A percentile compares a stretch with the other conserved stretches of the same genome.
Conservation (phyloP, 2,797 vertebrate species). For the Rhyacichthys aspro region DNA sequence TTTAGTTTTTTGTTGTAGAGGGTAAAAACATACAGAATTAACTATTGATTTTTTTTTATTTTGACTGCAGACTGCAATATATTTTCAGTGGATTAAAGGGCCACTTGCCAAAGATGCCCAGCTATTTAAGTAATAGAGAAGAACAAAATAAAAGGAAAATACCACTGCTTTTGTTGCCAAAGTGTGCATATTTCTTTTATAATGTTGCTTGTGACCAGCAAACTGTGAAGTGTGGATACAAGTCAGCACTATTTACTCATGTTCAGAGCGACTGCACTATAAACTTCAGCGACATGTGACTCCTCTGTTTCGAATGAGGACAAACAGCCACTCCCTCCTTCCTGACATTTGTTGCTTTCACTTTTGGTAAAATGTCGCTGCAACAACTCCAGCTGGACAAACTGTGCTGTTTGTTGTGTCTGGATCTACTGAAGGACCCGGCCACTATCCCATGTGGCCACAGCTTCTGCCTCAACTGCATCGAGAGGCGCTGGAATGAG, state of each 20-base stretch:
- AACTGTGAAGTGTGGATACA: no score
- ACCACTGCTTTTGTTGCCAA: no score
- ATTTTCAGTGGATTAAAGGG: no score
- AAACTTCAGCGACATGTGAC: not conserved
- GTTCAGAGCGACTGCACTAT: not conserved
- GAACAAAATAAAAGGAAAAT: no score
- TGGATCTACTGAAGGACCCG: slow-evolving; percentile 15
- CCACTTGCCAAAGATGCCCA: no score
- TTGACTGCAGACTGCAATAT: no score
- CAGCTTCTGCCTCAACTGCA: slow-evolving; percentile 21
- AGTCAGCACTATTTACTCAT: not conserved
- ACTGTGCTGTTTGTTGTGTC: slow-evolving; percentile 14
- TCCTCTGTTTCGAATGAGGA: not conserved
- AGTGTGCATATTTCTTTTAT: no score
- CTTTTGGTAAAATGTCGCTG: slow-evolving; percentile 14
- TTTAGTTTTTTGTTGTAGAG: no score
- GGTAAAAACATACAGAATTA: no score
- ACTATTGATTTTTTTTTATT: no score
- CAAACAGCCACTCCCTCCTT: not conserved
- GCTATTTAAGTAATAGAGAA: no score
- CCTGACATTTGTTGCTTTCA: not conserved
- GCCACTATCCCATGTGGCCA: slow-evolving; percentile 20
- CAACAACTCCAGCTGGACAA: slow-evolving; percentile 2
- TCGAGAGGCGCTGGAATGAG: slow-evolving; percentile 10
- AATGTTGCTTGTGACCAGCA: no score